A percentile compares a stretch with the other conserved stretches of the same genome.
These are phyloP conservation scores for Sebastes melanostomus DNA, from an alignment of 2,797 vertebrate genomes.

Conservation along the genomic window DNA sequence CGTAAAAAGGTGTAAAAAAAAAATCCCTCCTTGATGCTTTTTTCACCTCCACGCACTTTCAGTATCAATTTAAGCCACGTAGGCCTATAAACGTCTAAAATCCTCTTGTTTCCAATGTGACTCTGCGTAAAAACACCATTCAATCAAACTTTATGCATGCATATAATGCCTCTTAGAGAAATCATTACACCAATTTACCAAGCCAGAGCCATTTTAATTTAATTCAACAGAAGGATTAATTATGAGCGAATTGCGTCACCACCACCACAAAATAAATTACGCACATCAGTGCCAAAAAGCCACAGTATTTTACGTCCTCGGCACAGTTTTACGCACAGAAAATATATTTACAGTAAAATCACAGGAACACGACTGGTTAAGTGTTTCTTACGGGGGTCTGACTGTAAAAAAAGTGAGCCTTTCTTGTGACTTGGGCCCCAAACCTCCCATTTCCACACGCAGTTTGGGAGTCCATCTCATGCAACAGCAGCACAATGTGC, in stretches of 20 bases:
- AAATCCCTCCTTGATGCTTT: background rate
- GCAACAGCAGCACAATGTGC: slow-evolving; percentile 70
- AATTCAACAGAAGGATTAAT: background rate
- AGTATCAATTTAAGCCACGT: background rate
- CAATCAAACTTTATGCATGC: background rate
- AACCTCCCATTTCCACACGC: slow-evolving; percentile 63
- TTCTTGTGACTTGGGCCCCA: slow-evolving; percentile 59
- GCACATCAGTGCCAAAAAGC: slow-evolving; percentile 14
- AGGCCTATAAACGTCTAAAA: background rate
- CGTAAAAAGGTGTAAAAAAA: background rate
- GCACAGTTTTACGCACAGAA: background rate
- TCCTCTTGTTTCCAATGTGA: background rate
- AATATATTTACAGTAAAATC: background rate
- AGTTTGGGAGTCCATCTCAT: slow-evolving; percentile 76
- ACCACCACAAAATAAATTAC: slow-evolving; percentile 1
- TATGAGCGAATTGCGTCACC: slow-evolving; percentile 13
- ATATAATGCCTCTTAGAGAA: background rate
- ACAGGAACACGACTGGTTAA: background rate
- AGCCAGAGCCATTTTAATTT: slow-evolving; percentile 12
- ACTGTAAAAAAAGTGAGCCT: slow-evolving; percentile 17
- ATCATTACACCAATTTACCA: slow-evolving; percentile 6
- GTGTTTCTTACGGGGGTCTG: slow-evolving; percentile 16
- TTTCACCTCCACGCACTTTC: background rate
- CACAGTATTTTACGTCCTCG: background rate
- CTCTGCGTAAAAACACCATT: background rate